Conservation (phyloP, 2,113 vertebrate genomes). For the Xiphophorus maculatus region DNA sequence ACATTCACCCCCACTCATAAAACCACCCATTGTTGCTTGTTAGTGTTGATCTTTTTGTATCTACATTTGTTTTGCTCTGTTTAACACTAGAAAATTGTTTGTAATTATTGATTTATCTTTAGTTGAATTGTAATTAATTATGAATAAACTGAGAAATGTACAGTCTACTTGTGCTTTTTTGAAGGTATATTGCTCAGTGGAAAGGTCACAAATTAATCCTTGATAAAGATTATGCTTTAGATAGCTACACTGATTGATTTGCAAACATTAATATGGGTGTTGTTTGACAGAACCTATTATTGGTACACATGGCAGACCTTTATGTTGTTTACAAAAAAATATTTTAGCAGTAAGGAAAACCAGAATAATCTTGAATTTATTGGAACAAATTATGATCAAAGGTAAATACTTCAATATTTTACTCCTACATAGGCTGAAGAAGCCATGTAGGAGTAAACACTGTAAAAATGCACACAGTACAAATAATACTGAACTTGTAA, state of each 20-base stretch:
- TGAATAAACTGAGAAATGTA: too few species aligned
- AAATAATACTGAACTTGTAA: constrained; percentile 96
- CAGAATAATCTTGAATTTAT: constrained; percentile 25
- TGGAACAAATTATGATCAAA: constrained; percentile 49
- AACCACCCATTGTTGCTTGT: too few species aligned
- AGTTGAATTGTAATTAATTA: too few species aligned
- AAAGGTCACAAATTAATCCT: too few species aligned
- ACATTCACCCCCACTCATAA: too few species aligned
- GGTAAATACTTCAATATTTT: constrained; percentile 41
- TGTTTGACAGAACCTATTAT: not conserved
- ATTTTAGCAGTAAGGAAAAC: constrained; percentile 5
- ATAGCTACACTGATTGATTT: not conserved
- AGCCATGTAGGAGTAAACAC: constrained; percentile 77
- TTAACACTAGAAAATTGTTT: too few species aligned
- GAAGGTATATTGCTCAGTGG: not conserved
- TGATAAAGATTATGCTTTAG: not conserved
- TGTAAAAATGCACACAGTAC: constrained; percentile 99
- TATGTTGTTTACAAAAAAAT: not conserved
- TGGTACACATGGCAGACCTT: not conserved
- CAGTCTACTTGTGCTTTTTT: not conserved
- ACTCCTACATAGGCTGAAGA: constrained; percentile 56
- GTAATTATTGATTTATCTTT: too few species aligned
- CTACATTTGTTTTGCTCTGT: too few species aligned
- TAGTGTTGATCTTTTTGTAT: too few species aligned
- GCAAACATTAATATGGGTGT: not conserved